These are phyloP conservation scores for Andrena praecox DNA, from an alignment of 2,888 invertebrate species.

Conservation along the genomic window DNA sequence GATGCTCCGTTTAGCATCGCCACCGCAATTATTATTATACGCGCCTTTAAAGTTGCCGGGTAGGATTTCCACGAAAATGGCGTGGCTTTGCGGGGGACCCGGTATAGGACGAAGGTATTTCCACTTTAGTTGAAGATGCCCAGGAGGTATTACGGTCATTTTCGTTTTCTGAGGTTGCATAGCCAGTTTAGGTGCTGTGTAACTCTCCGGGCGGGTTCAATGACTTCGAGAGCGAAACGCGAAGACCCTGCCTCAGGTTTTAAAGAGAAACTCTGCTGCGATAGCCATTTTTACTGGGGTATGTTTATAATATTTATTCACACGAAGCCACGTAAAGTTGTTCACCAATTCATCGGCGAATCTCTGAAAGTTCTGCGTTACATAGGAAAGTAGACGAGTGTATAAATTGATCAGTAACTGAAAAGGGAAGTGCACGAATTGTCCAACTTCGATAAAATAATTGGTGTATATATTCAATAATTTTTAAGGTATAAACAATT, in stretches of 20 bases:
- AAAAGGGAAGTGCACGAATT: too few relatives aligned
- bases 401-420: too few relatives aligned
- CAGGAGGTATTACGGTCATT: background rate
- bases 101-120: background rate
- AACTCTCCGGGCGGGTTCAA: background rate
- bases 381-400: too few relatives aligned
- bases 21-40: background rate
- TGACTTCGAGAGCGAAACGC: background rate
- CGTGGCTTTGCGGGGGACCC: background rate
- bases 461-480: too few relatives aligned
- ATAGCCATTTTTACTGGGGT: background rate
- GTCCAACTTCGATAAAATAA: too few relatives aligned
- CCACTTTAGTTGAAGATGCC: background rate
- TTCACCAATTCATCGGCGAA: too few relatives aligned
- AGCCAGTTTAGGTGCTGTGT: background rate
- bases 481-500: too few relatives aligned
- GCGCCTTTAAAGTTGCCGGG: background rate
- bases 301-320: too few relatives aligned
- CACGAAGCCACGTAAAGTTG: too few relatives aligned
- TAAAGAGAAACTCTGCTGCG: background rate
- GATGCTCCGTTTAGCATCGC: slow-evolving; percentile 3
- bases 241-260: background rate
- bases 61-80: background rate
- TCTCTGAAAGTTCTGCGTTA: too few relatives aligned
- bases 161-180: background rate